A percentile compares a stretch with the other conserved stretches of the same genome.
Evolutionary conservation across 2,888 invertebrate genomes (phyloP).

Genomic region (Cerceris ruficornis): DNA sequence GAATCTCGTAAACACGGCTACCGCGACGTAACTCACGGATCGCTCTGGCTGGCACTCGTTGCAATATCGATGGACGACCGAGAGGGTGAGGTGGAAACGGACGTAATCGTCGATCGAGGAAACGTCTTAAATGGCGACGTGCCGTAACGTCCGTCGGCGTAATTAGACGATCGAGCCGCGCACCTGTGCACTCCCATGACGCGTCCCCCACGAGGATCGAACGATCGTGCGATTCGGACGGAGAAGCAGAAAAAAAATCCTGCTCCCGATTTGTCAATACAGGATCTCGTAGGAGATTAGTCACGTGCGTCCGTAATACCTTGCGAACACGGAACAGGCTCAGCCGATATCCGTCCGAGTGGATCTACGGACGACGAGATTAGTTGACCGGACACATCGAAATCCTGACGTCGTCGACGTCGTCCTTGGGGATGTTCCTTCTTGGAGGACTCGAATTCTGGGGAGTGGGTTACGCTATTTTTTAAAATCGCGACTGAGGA

Average conservation of each 20-base stretch:
- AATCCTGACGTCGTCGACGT: slow-evolving; percentile 37
- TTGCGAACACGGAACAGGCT: slow-evolving; percentile 49
- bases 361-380: slow-evolving; percentile 47
- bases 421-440: slow-evolving; percentile 23
- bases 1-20: background rate
- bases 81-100: background rate
- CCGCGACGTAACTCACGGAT: background rate
- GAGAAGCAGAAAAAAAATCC: slow-evolving; percentile 50
- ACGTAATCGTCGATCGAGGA: slow-evolving; percentile 27
- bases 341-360: slow-evolving; percentile 49
- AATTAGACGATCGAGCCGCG: slow-evolving; percentile 74
- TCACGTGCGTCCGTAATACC: slow-evolving; percentile 71
- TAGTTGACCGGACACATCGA: slow-evolving; percentile 49
- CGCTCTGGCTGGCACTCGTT: background rate
- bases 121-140: slow-evolving; percentile 70
- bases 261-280: slow-evolving; percentile 74
- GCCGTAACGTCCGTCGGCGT: slow-evolving; percentile 65
- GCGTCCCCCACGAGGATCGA: slow-evolving; percentile 52
- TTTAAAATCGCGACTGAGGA: too few relatives aligned
- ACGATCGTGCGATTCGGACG: slow-evolving; percentile 41
- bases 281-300: slow-evolving; percentile 73
- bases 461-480: background rate
- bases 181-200: slow-evolving; percentile 74
- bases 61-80: background rate
- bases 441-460: slow-evolving; percentile 12